Evolutionary conservation across 2,888 invertebrate genomes (phyloP).

Genomic region (Polymixis lichenea): DNA sequence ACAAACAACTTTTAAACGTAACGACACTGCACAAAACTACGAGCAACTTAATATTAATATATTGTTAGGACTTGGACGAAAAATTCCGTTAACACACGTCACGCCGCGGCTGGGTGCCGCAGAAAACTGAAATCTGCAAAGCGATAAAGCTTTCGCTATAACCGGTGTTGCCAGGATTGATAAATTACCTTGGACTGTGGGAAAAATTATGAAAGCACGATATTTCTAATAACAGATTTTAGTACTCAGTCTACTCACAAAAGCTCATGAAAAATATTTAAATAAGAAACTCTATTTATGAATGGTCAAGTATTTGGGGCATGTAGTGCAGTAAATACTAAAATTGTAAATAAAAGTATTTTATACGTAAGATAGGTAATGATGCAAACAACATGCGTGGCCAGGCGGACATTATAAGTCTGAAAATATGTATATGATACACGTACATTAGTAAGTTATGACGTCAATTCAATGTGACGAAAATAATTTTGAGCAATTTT

Average conservation of each 20-base stretch:
- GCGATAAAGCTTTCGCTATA: conserved; percentile 68
- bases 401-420: conserved; percentile 9
- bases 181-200: conserved; percentile 34
- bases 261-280: background rate
- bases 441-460: conserved; percentile 13
- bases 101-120: conserved; percentile 74
- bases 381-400: background rate
- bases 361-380: background rate
- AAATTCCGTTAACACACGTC: conserved; percentile 54
- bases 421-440: conserved; percentile 9
- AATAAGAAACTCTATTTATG: background rate
- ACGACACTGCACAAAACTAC: conserved; percentile 49
- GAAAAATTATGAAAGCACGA: background rate
- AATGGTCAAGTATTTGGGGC: background rate
- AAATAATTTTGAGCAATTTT: conserved; percentile 24
- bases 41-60: conserved; percentile 50
- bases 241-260: background rate
- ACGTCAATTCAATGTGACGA: conserved; percentile 34
- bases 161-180: conserved; percentile 60
- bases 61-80: conserved; percentile 43
- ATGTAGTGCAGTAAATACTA: background rate
- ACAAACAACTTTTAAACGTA: conserved; percentile 38
- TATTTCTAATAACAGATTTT: background rate
- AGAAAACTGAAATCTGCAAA: conserved; percentile 78
- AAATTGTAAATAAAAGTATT: background rate